Base-by-base conservation (phyloP, 1,140 invertebrate species). In the Planococcus citri region DNA sequence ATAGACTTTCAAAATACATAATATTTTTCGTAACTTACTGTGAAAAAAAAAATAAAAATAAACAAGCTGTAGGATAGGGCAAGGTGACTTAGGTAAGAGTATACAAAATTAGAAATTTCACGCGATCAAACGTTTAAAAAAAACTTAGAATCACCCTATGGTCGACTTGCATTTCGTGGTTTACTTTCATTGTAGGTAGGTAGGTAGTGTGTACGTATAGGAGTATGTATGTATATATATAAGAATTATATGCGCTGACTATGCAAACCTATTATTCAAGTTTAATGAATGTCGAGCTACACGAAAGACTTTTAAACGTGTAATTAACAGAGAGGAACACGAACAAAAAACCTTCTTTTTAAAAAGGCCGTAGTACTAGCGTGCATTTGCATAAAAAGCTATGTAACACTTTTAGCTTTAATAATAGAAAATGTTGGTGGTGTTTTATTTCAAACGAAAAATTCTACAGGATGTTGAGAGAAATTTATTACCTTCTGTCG, bases 381-480 rank as follows among this genome's bases (percentile, higher is more conserved):
- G 41, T 51, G 41, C 41, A 51, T 51, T 51, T 51, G 41, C 41
- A 51, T 51, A 51, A 51, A 51, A 51, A 51, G 41, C 41, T 51
- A 51, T 51, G 41, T 51, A 51, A 51, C 41, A 51, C 41, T 51
- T 51, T 51, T 51, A 51, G 12, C 6, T 51, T 51, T 51, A 51
- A 51, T 51, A 51, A 51, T 51, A 51, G 41, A 51, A 51, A 51
- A 51, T 20, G 41, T 20, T 51, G n/a, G 29, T 51, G n/a, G 41
- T 51, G 41, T 51, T 51, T 51, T 51, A 51, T 51, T 51, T 51
- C 41, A 51, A 51, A 51, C n/a, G 41, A 51, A 51, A 51, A 51
- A 51, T 20, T 20, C 41, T 51, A 51, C 41, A 14, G 41, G 12
- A 20, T 51, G 10, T 20, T 14, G 12, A 20, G 10, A 51, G 41